phyloP scores from a whole-genome alignment of 2,113 vertebrate species.

The Tricholaema leucomelas region DNA sequence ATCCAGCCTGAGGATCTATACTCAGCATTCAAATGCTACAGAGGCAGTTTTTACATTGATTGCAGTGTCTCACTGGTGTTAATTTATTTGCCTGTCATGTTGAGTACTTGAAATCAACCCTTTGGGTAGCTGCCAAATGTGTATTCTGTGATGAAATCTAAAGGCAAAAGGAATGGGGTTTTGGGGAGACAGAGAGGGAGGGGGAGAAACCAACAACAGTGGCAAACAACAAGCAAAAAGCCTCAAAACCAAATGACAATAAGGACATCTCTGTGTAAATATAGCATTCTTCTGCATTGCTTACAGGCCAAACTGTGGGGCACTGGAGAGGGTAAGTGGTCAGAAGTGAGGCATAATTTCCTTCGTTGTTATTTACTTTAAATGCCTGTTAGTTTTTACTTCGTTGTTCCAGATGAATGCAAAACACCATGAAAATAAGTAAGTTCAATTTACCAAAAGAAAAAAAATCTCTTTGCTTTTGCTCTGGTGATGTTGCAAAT shows the following conservation, averaged over 20 bases:
- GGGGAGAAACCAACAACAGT: background rate
- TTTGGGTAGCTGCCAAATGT: background rate
- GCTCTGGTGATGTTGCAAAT: background rate
- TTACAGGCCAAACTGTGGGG: background rate
- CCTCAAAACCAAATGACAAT: background rate
- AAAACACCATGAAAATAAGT: background rate
- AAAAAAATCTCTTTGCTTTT: background rate
- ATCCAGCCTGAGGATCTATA: background rate
- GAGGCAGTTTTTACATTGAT: background rate
- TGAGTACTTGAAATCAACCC: background rate
- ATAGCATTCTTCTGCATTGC: background rate
- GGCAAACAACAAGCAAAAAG: background rate
- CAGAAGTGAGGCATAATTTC: background rate
- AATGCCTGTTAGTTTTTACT: background rate
- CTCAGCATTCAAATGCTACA: background rate
- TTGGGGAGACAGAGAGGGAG: background rate
- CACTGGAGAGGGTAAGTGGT: background rate
- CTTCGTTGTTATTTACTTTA: background rate
- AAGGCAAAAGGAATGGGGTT: background rate
- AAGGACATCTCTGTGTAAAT: background rate
- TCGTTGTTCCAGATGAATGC: background rate
- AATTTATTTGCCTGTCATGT: background rate
- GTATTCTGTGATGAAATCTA: background rate
- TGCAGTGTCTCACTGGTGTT: background rate
- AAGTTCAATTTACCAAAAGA: background rate